A percentile compares a stretch with the other conserved stretches of the same genome.
These are phyloP conservation scores for Gouania willdenowi DNA, from an alignment of 2,797 vertebrate species.

Conservation along the genomic window DNA sequence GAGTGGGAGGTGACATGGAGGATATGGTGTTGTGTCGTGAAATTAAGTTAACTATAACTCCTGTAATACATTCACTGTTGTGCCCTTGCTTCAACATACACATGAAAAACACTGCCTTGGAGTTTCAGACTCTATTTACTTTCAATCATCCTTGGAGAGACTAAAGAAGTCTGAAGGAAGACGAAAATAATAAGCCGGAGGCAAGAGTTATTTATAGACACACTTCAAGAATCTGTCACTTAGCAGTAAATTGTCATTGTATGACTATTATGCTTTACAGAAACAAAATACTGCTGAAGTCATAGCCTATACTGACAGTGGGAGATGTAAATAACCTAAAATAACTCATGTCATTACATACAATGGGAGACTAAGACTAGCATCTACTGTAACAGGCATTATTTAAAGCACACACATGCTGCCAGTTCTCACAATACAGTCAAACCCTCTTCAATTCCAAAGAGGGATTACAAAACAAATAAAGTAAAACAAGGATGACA, in stretches of 20 bases:
- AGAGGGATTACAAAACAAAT: constrained; percentile 68
- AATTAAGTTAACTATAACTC: constrained; percentile 15
- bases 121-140: constrained; percentile 9
- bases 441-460: constrained; percentile 20
- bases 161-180: constrained; percentile 2
- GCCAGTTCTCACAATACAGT: constrained; percentile 20
- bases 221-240: constrained; percentile 5
- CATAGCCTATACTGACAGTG: constrained; percentile 28
- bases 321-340: constrained; percentile 35
- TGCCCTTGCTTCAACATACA: constrained; percentile 1
- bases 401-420: constrained; percentile 6
- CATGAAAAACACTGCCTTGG: neutral
- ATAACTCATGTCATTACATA: constrained; percentile 61
- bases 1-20: constrained; percentile 9
- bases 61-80: constrained; percentile 12
- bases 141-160: constrained; percentile 14
- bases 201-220: constrained; percentile 38
- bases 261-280: constrained; percentile 15
- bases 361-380: constrained; percentile 31
- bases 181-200: constrained; percentile 14
- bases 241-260: neutral
- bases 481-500: constrained; percentile 62
- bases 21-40: constrained; percentile 9
- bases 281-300: constrained; percentile 20
- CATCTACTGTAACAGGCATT: constrained; percentile 38